A percentile compares a stretch with the other conserved stretches of the same genome.
Evolutionary conservation across 2,113 vertebrate genomes (phyloP).

Genomic region (Ovibos moschatus): DNA sequence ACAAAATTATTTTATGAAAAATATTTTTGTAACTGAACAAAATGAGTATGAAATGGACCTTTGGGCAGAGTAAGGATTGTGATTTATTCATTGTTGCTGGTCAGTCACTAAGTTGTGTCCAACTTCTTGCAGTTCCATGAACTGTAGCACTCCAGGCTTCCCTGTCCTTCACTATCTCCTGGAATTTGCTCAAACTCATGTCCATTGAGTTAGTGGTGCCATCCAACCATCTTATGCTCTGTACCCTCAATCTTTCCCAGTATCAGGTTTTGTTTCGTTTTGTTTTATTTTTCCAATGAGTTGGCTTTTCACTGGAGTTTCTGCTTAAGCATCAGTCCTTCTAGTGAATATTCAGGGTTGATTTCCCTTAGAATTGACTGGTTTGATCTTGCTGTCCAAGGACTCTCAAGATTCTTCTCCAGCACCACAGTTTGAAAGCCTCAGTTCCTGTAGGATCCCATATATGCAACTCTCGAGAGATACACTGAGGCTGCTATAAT

Average conservation of each 20-base stretch:
- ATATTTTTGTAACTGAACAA: neutral
- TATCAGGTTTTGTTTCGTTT: neutral
- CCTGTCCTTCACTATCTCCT: neutral
- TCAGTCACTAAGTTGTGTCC: neutral
- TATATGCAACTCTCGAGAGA: neutral
- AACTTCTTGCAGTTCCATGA: neutral
- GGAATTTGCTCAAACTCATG: neutral
- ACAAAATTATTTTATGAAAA: neutral
- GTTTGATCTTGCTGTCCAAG: neutral
- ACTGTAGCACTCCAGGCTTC: neutral
- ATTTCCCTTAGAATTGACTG: neutral
- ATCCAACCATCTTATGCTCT: neutral
- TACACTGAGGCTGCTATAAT: neutral
- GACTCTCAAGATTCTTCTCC: neutral
- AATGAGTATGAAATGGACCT: neutral
- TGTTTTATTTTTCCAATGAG: neutral
- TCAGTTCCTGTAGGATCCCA: neutral
- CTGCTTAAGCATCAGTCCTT: neutral
- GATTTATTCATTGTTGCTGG: neutral
- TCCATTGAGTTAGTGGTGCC: neutral
- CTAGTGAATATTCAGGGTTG: neutral
- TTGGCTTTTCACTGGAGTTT: neutral
- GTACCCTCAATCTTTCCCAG: neutral
- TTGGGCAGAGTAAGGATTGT: neutral
- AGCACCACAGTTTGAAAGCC: neutral